phyloP scores from a whole-genome alignment of 2,888 invertebrate species.

The Clostera curtula region DNA sequence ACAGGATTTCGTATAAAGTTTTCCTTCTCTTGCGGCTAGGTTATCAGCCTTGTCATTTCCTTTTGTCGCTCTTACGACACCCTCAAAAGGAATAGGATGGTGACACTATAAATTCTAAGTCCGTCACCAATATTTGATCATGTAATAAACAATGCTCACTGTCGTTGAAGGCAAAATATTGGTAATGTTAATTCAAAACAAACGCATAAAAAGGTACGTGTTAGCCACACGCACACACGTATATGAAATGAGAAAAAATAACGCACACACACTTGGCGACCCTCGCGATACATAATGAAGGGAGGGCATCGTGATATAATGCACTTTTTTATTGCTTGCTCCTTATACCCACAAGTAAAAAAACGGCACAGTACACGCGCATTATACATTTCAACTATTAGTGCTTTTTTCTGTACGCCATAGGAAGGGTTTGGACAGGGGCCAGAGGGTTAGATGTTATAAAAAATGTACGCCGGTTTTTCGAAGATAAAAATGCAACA shows the following conservation, averaged over 20 bases:
- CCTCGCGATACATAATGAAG: slow-evolving; percentile 65
- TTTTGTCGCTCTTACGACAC: too few species aligned
- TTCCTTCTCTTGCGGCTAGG: too few species aligned
- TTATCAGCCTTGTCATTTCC: too few species aligned
- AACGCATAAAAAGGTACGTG: too few species aligned
- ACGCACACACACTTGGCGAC: slow-evolving; percentile 43
- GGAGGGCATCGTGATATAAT: slow-evolving; percentile 71
- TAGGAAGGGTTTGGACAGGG: slow-evolving; percentile 63
- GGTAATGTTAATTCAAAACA: too few species aligned
- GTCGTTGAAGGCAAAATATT: too few species aligned
- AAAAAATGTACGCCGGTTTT: slow-evolving; percentile 64
- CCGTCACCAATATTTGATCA: too few species aligned
- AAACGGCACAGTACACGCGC: slow-evolving; percentile 54
- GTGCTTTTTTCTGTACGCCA: slow-evolving; percentile 53
- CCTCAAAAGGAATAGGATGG: too few species aligned
- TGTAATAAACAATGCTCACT: too few species aligned
- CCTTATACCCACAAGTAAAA: slow-evolving; percentile 70
- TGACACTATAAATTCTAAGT: too few species aligned
- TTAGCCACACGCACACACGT: slow-evolving; percentile 15
- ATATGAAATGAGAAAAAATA: slow-evolving; percentile 25
- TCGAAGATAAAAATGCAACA: slow-evolving; percentile 43
- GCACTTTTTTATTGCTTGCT: slow-evolving; percentile 73
- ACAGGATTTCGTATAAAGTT: too few species aligned
- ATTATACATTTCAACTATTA: slow-evolving; percentile 71
- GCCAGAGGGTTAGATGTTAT: slow-evolving; percentile 58